Evolutionary conservation across 2,797 vertebrate genomes (phyloP).

Genomic region (Lycodopsis pacificus): DNA sequence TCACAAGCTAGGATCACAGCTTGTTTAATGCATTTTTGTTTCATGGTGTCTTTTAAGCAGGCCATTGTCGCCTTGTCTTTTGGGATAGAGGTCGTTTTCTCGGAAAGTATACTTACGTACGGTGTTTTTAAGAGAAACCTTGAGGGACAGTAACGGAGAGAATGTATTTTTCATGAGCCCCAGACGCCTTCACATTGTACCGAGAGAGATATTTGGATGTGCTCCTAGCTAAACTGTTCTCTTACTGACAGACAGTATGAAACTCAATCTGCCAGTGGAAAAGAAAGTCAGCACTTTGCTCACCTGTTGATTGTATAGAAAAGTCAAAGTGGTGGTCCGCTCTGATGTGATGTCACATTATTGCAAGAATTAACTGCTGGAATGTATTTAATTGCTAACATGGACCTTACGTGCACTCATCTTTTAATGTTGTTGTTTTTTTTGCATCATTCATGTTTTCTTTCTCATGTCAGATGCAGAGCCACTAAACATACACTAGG

Average conservation of each 20-base stretch:
- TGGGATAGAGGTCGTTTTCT: background rate
- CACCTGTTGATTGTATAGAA: conserved; percentile 50
- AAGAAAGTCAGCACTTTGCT: conserved; percentile 38
- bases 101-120: background rate
- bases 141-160: conserved; percentile 5
- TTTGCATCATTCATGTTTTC: conserved; percentile 9
- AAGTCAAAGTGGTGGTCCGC: conserved; percentile 51
- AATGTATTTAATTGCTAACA: conserved; percentile 65
- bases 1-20: background rate
- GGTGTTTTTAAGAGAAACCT: background rate
- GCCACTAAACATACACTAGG: conserved; percentile 9
- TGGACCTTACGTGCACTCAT: conserved; percentile 50
- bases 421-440: background rate
- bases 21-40: background rate
- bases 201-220: conserved; percentile 25
- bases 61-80: background rate
- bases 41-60: conserved; percentile 3
- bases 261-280: background rate
- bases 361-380: conserved; percentile 34
- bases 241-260: conserved; percentile 6
- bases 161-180: conserved; percentile 14
- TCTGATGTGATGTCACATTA: conserved; percentile 8
- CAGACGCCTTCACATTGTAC: background rate
- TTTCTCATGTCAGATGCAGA: conserved; percentile 8
- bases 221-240: background rate